A percentile compares a stretch with the other conserved stretches of the same genome.
These are phyloP conservation scores for Leptoclinus maculatus DNA, from an alignment of 2,797 vertebrate genomes.

Conservation along the genomic window DNA sequence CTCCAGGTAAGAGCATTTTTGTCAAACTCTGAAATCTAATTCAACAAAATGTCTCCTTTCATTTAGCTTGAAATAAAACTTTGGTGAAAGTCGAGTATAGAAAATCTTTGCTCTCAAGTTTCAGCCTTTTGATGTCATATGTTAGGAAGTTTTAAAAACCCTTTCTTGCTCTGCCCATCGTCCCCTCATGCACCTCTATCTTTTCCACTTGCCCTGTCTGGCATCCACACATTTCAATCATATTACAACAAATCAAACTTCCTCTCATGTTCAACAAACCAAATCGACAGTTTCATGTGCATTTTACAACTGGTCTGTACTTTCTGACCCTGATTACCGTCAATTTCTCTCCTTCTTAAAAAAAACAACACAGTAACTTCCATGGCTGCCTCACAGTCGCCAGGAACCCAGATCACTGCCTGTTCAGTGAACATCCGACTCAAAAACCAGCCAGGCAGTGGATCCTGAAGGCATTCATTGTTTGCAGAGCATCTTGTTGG, in stretches of 20 bases:
- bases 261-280: background rate
- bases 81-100: background rate
- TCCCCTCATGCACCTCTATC: background rate
- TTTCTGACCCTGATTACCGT: background rate
- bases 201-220: background rate
- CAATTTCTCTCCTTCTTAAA: background rate
- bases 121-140: background rate
- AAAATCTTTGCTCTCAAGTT: background rate
- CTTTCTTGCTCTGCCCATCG: background rate
- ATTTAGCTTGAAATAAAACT: background rate
- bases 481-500: background rate
- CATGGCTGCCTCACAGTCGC: background rate
- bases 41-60: background rate
- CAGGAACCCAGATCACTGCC: background rate
- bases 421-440: conserved; percentile 4
- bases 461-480: background rate
- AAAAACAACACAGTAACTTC: background rate
- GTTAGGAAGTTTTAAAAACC: background rate
- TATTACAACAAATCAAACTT: background rate
- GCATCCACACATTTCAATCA: background rate
- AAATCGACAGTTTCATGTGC: background rate
- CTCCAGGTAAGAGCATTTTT: background rate
- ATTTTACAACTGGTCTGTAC: background rate
- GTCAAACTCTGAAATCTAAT: background rate
- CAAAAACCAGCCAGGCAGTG: background rate